Conservation (phyloP, 2,797 vertebrate genomes). For the Sebastes matsubarae region DNA sequence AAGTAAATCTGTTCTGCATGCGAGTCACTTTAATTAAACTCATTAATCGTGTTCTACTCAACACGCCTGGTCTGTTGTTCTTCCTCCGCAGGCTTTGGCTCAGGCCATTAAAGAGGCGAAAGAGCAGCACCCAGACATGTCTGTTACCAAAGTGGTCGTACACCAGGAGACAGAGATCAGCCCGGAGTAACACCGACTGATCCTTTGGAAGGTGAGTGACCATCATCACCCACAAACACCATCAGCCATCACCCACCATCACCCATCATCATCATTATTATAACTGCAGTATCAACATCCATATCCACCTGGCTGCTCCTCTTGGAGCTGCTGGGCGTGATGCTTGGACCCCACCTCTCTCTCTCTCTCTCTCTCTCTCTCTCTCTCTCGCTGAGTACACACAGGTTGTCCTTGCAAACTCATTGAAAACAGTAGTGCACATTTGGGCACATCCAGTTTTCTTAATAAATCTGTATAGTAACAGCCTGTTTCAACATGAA, state of each 20-base stretch:
- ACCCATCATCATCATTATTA: too few relatives aligned
- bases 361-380: too few relatives aligned
- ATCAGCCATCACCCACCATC: too few relatives aligned
- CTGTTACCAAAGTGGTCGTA: conserved; percentile 98
- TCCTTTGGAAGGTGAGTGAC: conserved; percentile 55
- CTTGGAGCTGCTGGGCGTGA: too few relatives aligned
- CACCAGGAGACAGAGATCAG: conserved; percentile 97
- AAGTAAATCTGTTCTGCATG: neutral
- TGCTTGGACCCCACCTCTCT: too few relatives aligned
- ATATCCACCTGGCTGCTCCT: too few relatives aligned
- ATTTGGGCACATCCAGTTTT: too few relatives aligned
- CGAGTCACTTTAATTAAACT: conserved; percentile 9
- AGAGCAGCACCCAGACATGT: conserved; percentile 99
- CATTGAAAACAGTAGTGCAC: too few relatives aligned
- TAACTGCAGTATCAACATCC: too few relatives aligned
- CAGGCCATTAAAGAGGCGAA: conserved; percentile 98
- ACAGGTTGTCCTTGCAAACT: too few relatives aligned
- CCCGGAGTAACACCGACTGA: conserved; percentile 82
- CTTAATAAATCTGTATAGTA: neutral
- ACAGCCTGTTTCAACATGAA: neutral
- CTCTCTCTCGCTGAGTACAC: too few relatives aligned
- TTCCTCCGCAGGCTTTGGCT: conserved; percentile 88
- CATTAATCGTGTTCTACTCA: conserved; percentile 1
- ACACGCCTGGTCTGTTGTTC: neutral
- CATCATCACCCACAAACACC: neutral